Percentiles rank a stretch among this genome's conserved stretches.
Evolutionary conservation across 1,140 invertebrate genomes (phyloP).

Genomic region (Gerris buenoi): DNA sequence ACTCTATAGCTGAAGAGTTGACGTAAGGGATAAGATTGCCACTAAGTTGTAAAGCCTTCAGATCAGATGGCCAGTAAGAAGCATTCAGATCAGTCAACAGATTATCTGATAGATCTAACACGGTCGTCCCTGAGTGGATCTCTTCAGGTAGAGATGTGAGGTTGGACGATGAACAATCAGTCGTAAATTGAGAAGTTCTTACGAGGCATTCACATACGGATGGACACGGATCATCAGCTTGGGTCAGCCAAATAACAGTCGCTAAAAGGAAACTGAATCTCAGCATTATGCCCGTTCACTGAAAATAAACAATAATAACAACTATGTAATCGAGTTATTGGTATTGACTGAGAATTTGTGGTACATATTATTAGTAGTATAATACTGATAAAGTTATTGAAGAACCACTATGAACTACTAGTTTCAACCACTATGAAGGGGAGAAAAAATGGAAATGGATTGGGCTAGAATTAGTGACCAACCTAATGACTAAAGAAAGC

Average conservation of each 20-base stretch:
- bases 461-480: too few species aligned
- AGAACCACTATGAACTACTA: too few species aligned
- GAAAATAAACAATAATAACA: not conserved
- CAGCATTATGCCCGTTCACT: not conserved
- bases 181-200: not conserved
- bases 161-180: not conserved
- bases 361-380: too few species aligned
- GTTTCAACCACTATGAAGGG: too few species aligned
- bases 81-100: not conserved
- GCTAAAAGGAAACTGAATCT: not conserved
- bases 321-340: too few species aligned
- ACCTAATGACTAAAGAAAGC: too few species aligned
- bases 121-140: not conserved
- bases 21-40: not conserved
- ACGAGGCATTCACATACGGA: not conserved
- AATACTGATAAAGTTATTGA: too few species aligned
- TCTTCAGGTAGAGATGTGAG: not conserved
- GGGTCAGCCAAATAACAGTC: not conserved
- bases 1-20: not conserved
- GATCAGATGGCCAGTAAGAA: not conserved
- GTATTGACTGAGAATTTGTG: too few species aligned
- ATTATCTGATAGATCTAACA: not conserved
- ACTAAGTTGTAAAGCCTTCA: not conserved
- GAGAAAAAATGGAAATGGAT: too few species aligned
- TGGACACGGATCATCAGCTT: not conserved